A percentile compares a stretch with the other conserved stretches of the same genome.
phyloP scores from a whole-genome alignment of 2,888 invertebrate genomes.

The Argyra leucocephala region DNA sequence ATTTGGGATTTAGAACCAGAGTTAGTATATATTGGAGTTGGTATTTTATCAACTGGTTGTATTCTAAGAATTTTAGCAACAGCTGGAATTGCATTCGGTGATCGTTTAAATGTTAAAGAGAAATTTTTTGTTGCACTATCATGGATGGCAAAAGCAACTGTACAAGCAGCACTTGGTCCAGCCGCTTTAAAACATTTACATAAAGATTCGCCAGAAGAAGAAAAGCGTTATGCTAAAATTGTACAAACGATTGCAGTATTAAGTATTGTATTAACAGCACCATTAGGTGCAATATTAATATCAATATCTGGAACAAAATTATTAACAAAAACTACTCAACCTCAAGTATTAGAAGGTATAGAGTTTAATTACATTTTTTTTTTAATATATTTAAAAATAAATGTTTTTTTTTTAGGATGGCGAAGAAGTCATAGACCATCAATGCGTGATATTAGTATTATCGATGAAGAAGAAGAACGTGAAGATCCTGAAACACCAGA shows the following conservation, averaged over 20 bases:
- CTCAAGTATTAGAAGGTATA: conserved; percentile 55
- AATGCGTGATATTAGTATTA: conserved; percentile 76
- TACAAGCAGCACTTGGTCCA: conserved; percentile 81
- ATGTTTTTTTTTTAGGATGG: conserved; percentile 57
- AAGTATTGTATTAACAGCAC: conserved; percentile 76
- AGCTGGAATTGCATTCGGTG: conserved; percentile 59
- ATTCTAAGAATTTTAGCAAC: conserved; percentile 60
- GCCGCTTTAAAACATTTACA: conserved; percentile 59
- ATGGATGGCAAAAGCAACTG: conserved; percentile 97
- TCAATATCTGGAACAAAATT: conserved; percentile 67
- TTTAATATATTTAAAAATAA: neutral
- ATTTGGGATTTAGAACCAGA: conserved; percentile 60
- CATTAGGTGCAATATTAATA: conserved; percentile 72
- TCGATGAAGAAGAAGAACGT: conserved; percentile 69
- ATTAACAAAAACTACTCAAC: conserved; percentile 66
- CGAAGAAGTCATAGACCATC: conserved; percentile 71
- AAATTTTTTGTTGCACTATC: conserved; percentile 82
- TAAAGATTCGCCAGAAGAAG: conserved; percentile 42
- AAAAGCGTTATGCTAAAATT: conserved; percentile 55
- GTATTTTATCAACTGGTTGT: conserved; percentile 57
- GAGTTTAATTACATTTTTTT: neutral
- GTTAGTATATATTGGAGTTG: conserved; percentile 60
- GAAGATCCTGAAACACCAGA: conserved; percentile 45
- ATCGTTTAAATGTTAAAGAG: conserved; percentile 77
- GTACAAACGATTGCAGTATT: conserved; percentile 69